phyloP scores from a whole-genome alignment of 1,140 invertebrate genomes.

The Bombus breviceps region DNA sequence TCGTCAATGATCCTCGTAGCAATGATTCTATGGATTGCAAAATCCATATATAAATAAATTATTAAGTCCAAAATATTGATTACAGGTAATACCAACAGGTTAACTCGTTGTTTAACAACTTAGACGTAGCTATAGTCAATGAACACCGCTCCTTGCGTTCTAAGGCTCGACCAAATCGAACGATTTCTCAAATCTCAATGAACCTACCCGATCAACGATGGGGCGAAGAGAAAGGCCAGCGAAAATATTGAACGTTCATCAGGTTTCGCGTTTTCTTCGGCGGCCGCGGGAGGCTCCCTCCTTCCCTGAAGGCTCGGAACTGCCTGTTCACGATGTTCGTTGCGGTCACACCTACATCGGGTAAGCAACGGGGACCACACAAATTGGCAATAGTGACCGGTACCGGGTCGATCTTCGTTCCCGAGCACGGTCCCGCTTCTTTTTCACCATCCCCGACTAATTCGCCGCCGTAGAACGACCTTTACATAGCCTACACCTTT shows the following conservation, averaged over 20 bases:
- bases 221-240: slow-evolving; percentile 8
- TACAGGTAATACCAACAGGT: too few relatives aligned
- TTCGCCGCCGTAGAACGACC: slow-evolving; percentile 65
- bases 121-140: too few relatives aligned
- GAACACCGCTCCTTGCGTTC: too few relatives aligned
- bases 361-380: slow-evolving; percentile 66
- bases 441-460: slow-evolving; percentile 16
- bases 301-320: slow-evolving; percentile 74
- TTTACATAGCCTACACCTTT: slow-evolving; percentile 75
- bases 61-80: too few relatives aligned
- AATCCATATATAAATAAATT: too few relatives aligned
- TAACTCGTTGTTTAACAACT: too few relatives aligned
- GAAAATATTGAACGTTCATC: slow-evolving; percentile 52
- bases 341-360: slow-evolving; percentile 73
- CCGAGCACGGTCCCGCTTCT: slow-evolving; percentile 4
- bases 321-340: slow-evolving; percentile 74
- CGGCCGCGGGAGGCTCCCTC: slow-evolving; percentile 55
- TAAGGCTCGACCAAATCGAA: neutral
- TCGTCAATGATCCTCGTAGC: too few relatives aligned
- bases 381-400: slow-evolving; percentile 58
- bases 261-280: slow-evolving; percentile 66
- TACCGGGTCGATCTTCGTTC: slow-evolving; percentile 37
- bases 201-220: neutral
- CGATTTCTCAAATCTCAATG: neutral
- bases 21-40: too few relatives aligned